A percentile compares a stretch with the other conserved stretches of the same genome.
Evolutionary conservation across 2,113 vertebrate species (phyloP).

Genomic region (Suricata suricatta): DNA sequence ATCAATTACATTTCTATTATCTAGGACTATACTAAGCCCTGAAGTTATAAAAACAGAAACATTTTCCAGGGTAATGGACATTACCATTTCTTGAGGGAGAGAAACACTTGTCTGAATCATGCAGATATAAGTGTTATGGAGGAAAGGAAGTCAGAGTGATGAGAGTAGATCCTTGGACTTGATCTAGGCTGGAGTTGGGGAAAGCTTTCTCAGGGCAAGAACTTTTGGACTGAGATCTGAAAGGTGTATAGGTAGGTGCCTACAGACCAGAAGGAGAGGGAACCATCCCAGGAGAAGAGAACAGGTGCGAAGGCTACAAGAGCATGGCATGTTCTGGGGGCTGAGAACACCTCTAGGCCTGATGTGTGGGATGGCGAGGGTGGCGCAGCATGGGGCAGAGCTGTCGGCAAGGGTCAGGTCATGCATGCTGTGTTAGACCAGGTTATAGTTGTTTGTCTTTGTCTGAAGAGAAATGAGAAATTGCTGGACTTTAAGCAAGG

Average conservation of each 20-base stretch:
- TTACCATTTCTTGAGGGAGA: neutral
- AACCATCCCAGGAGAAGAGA: neutral
- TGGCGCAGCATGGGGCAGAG: neutral
- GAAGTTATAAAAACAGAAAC: neutral
- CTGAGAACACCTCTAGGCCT: neutral
- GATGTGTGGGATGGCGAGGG: neutral
- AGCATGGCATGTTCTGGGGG: neutral
- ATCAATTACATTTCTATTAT: neutral
- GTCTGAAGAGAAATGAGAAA: neutral
- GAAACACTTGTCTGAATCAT: neutral
- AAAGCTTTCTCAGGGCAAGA: neutral
- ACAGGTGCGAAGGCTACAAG: neutral
- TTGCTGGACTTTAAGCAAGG: neutral
- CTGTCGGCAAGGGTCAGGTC: too few species aligned
- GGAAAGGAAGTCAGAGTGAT: neutral
- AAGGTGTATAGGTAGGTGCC: neutral
- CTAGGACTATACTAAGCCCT: neutral
- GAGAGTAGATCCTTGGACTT: neutral
- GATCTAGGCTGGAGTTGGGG: neutral
- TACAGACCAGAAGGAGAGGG: neutral
- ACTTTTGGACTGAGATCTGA: neutral
- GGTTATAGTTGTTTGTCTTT: neutral
- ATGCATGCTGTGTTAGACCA: neutral
- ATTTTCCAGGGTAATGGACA: neutral
- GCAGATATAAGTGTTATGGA: neutral